Evolutionary conservation across 2,888 invertebrate genomes (phyloP), one percentile per base, ranked within the genome.

Genomic region (Calameuta pallipes): DNA sequence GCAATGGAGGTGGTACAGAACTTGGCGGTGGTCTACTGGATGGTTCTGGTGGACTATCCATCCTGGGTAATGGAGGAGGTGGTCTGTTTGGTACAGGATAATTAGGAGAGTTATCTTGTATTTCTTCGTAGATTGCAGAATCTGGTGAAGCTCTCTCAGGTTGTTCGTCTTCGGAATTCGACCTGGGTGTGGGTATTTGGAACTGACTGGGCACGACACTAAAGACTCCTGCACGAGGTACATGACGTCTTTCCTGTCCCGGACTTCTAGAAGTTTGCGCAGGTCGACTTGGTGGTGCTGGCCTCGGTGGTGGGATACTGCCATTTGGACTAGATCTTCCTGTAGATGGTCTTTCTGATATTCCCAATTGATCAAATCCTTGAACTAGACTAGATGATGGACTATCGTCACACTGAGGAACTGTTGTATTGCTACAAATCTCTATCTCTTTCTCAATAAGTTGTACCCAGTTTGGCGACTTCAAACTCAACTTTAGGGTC

Each of bases 391-490:
- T 87, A 6, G 78, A 81, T 4, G 84, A 80, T 56, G 87, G 83
- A 77, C 89, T 86, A 81, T 82, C 82, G 33, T 82, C 83, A 85
- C 93, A 95, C 73, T 98, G 92, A 0, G 98, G 95, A 78, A 97
- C 93, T 12, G 98, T 97, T 87, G 97, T 98, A 85, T 96, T 96
- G 35, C 96, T 94, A 91, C 97, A 97, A 74, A 98, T 92, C 79
- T 94, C 94, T 84, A 98, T 95, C 92, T 98, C 98, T 77, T 95
- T 94, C 87, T 96, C 94, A 11, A 98, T 95, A 84, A 96, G 94
- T 36, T 95, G 94, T 74, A 95, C 93, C 98, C 98, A 99, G 85
- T 97, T 94, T 0, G 95, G 95, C 0, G 97, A 96, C 91, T 97
- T 98, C 36, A 98, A 92, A 56, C 94, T 94, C 73, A 98, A 94